Evolutionary conservation across 2,888 invertebrate genomes (phyloP).

Genomic region (Myopa tessellatipennis): DNA sequence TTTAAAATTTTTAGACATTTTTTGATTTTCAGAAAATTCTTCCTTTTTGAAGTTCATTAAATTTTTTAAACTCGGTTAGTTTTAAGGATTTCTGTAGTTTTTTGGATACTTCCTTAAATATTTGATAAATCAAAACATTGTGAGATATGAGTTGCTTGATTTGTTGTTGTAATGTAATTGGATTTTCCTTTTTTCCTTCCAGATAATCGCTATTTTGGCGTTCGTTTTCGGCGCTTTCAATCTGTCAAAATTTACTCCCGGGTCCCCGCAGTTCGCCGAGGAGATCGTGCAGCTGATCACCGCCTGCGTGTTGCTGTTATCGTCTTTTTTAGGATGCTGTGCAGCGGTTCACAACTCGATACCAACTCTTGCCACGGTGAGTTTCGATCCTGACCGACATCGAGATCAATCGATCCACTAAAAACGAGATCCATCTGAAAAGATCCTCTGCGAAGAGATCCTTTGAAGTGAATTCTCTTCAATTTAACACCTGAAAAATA

Average conservation of each 20-base stretch:
- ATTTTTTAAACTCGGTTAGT: no score
- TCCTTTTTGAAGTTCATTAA: no score
- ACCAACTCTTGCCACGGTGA: slow-evolving; percentile 56
- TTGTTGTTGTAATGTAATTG: no score
- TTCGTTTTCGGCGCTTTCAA: slow-evolving; percentile 56
- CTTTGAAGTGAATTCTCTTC: no score
- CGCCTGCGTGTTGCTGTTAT: slow-evolving; percentile 52
- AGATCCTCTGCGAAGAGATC: no score
- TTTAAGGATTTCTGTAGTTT: no score
- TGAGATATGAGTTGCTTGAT: no score
- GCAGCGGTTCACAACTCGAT: slow-evolving; percentile 60
- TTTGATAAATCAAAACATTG: no score
- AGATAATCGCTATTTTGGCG: slow-evolving; percentile 57
- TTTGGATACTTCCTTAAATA: no score
- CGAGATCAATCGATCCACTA: neutral
- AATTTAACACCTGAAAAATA: neutral
- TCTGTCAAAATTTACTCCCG: slow-evolving; percentile 53
- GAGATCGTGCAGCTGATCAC: slow-evolving; percentile 54
- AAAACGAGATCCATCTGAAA: no score
- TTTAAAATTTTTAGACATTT: neutral
- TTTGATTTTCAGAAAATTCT: no score
- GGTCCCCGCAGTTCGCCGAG: slow-evolving; percentile 54
- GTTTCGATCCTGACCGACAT: slow-evolving; percentile 26
- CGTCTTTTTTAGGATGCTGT: slow-evolving; percentile 58
- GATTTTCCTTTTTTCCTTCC: neutral